Evolutionary conservation across 2,113 vertebrate species (phyloP).

Genomic region (Brachypodius melanocephalos): DNA sequence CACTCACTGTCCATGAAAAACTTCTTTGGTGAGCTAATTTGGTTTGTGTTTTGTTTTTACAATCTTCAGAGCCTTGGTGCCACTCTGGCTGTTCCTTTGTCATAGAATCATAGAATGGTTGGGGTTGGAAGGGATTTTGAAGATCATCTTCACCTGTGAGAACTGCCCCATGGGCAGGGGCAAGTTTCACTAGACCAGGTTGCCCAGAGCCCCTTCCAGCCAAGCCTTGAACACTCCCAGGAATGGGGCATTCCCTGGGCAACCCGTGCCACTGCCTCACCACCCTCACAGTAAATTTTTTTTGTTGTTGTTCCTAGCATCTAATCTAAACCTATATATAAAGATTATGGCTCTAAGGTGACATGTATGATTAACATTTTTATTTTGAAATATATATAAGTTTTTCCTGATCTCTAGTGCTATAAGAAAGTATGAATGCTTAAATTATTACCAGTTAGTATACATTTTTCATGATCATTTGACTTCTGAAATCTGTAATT

Average conservation of each 20-base stretch:
- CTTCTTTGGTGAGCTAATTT: not conserved
- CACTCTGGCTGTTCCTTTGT: not conserved
- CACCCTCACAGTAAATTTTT: not conserved
- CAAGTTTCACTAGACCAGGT: not conserved
- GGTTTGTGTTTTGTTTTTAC: not conserved
- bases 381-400: not conserved
- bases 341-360: not conserved
- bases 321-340: not conserved
- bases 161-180: not conserved
- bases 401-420: not conserved
- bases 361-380: not conserved
- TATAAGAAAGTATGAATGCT: not conserved
- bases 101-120: not conserved
- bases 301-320: not conserved
- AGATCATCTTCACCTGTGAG: not conserved
- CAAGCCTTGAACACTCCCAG: not conserved
- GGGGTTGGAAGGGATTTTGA: not conserved
- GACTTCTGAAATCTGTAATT: slow-evolving; percentile 63
- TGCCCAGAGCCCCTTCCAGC: not conserved
- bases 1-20: not conserved
- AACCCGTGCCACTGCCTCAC: not conserved
- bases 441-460: slow-evolving; percentile 7
- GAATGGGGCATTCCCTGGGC: not conserved
- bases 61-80: not conserved
- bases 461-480: slow-evolving; percentile 44